Conservation (phyloP, 1,140 invertebrate species). For the Drosophila simulans region DNA sequence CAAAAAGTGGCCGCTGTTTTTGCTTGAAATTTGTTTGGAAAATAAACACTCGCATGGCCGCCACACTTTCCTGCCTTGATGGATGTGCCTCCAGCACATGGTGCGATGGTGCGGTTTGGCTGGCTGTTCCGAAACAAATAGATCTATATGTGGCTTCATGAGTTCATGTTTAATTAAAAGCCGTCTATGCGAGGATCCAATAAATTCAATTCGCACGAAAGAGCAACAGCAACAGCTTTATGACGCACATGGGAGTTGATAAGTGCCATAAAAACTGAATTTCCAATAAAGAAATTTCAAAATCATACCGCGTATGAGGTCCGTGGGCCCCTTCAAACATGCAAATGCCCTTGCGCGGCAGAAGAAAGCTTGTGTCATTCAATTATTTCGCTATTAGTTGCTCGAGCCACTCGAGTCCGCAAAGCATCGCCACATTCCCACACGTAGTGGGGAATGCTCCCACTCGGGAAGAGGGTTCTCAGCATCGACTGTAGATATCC, state of each 20-base stretch:
- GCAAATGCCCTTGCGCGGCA: slow-evolving; percentile 9
- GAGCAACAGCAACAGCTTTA: slow-evolving; percentile 12
- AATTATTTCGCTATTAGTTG: slow-evolving; percentile 75
- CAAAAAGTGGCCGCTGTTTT: slow-evolving; percentile 50
- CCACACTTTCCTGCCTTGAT: slow-evolving; percentile 69
- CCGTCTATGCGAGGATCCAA: slow-evolving; percentile 38
- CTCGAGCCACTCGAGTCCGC: slow-evolving; percentile 62
- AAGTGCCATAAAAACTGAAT: slow-evolving; percentile 37
- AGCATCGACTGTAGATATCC: slow-evolving; percentile 17
- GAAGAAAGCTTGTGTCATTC: slow-evolving; percentile 60
- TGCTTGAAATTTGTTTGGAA: slow-evolving; percentile 62
- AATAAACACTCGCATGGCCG: slow-evolving; percentile 71
- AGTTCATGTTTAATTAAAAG: slow-evolving; percentile 79
- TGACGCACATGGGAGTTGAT: slow-evolving; percentile 63
- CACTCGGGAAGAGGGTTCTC: background rate
- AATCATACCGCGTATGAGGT: slow-evolving; percentile 15
- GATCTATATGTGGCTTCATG: slow-evolving; percentile 38
- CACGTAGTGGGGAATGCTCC: slow-evolving; percentile 39
- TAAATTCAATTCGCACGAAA: slow-evolving; percentile 22
- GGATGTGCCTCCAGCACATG: slow-evolving; percentile 66
- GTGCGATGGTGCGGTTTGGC: slow-evolving; percentile 44
- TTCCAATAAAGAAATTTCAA: slow-evolving; percentile 30
- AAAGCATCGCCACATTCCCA: slow-evolving; percentile 45
- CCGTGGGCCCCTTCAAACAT: slow-evolving; percentile 15
- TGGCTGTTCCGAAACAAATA: slow-evolving; percentile 28